Conservation (phyloP, 2,113 vertebrate species). For the Mixornis gularis region DNA sequence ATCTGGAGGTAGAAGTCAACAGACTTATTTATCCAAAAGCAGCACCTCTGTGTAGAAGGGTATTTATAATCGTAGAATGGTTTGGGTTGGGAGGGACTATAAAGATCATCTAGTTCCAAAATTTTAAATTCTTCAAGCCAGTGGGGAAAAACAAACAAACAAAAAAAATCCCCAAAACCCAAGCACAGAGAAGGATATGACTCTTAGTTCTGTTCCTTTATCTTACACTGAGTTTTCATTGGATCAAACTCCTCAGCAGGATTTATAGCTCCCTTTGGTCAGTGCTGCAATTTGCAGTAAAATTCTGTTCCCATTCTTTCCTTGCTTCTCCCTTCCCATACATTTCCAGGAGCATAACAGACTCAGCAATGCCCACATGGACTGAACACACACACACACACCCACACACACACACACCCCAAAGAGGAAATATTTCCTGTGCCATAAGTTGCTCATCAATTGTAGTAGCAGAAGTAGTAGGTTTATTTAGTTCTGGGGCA, state of each 20-base stretch:
- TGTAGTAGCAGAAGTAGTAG: neutral
- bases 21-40: neutral
- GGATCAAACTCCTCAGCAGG: neutral
- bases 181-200: neutral
- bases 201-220: neutral
- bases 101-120: neutral
- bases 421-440: neutral
- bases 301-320: neutral
- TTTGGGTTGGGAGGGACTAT: neutral
- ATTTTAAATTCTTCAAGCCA: neutral
- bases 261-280: neutral
- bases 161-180: too few species aligned
- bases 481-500: neutral
- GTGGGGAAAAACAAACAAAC: neutral
- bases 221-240: neutral
- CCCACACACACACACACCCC: neutral
- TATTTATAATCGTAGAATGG: neutral
- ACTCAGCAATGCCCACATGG: neutral
- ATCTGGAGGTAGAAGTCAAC: neutral
- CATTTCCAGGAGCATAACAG: neutral
- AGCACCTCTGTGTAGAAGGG: accelerated
- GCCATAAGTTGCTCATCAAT: neutral
- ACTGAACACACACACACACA: neutral
- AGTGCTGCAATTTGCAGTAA: neutral
- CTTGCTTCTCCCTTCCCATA: neutral